These are phyloP conservation scores for Axea sp. DNA, from an alignment of 2,888 invertebrate genomes.

Conservation along the genomic window DNA sequence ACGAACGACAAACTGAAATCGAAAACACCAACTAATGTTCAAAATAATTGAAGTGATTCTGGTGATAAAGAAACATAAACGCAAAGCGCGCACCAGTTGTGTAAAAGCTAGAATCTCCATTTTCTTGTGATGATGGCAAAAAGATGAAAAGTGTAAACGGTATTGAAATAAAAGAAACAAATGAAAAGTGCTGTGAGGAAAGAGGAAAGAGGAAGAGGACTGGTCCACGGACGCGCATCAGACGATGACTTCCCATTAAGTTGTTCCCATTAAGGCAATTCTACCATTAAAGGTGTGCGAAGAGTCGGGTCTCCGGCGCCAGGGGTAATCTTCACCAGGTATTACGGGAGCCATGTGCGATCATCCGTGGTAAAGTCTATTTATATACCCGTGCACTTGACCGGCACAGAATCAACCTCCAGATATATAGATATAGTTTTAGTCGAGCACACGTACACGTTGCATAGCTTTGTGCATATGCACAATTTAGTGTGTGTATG, in stretches of 20 bases:
- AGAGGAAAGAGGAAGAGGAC: slow-evolving; percentile 67
- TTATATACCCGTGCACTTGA: slow-evolving; percentile 62
- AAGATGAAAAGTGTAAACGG: slow-evolving; percentile 26
- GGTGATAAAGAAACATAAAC: slow-evolving; percentile 10
- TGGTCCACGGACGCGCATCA: slow-evolving; percentile 62
- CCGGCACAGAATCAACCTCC: slow-evolving; percentile 35
- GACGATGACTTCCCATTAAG: slow-evolving; percentile 74
- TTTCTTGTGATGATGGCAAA: slow-evolving; percentile 30
- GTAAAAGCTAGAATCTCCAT: slow-evolving; percentile 14
- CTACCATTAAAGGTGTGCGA: slow-evolving; percentile 64
- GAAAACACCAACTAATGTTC: background rate
- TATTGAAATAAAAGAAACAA: slow-evolving; percentile 64
- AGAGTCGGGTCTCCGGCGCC: slow-evolving; percentile 49
- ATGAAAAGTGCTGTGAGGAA: slow-evolving; percentile 41
- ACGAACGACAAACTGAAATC: no score
- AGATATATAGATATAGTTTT: background rate
- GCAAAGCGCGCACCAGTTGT: background rate
- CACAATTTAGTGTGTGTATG: no score
- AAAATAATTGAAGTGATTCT: slow-evolving; percentile 7
- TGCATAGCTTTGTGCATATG: no score
- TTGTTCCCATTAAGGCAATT: slow-evolving; percentile 59
- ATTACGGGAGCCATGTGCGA: slow-evolving; percentile 61
- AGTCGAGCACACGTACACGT: background rate
- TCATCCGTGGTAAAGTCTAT: slow-evolving; percentile 61
- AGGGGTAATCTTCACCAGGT: slow-evolving; percentile 62